Evolutionary conservation across 2,888 invertebrate genomes (phyloP), one percentile per base, ranked within the genome.

Genomic region (Agriopis marginaria): DNA sequence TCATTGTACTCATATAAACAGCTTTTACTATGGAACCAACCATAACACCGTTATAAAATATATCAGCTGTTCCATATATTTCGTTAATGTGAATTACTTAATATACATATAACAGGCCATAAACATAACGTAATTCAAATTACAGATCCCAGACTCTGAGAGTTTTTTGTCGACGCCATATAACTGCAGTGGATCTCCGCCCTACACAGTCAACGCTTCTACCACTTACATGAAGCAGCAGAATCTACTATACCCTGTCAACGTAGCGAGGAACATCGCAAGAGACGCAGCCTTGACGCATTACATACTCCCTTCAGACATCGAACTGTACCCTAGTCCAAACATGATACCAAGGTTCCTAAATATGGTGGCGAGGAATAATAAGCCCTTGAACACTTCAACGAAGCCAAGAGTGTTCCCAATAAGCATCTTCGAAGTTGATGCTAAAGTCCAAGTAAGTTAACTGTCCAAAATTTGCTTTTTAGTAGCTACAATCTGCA

Each of bases 201-300:
- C 98, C 0, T 98, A 96, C 92, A 87, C 93, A 80, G 94, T 96
- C 50, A 95, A 95, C 73, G 89, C 95, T 0, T 95, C 96, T 0
- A 95, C 95, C 71, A 96, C 97, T 81, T 98, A 97, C 89, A 98
- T 97, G 92, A 95, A 96, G 62, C 96, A 96, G 80, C 97, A 97
- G 86, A 97, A 96, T 81, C 94, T 98, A 10, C 90, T 98, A 32
- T 98, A 98, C 86, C 98, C 98, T 3, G 97, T 98, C 67, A 98
- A 98, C 88, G 97, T 98, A 10, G 98, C 97, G 0, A 95, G 98
- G 44, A 98, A 98, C 88, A 95, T 98, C n/a, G 98, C 98, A 0
- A 95, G 98, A 56, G 97, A 97, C 80, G 95, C 96, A 44, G 97
- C 98, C 0, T 95, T 96, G 55, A 98, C 98, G 0, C 96, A 97